Evolutionary conservation across 2,888 invertebrate species (phyloP), one percentile per base, ranked within the genome.

Genomic region (Lottia scabra): DNA sequence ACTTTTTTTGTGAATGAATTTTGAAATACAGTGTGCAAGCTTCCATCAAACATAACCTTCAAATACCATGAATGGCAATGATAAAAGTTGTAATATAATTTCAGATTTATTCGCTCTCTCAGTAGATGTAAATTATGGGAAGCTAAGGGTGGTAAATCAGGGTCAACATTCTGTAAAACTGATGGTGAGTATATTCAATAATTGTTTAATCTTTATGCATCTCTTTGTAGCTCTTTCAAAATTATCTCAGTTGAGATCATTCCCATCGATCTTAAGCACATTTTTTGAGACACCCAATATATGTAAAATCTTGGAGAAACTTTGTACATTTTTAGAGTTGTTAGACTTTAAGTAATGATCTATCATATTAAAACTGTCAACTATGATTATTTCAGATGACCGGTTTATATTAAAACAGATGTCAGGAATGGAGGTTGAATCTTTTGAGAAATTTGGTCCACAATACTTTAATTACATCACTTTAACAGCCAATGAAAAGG

Each of bases 101-200:
- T n/a, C 78, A 89, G 89, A 71, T 89, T 81, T 72, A 87, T 90
- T 67, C 80, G 87, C 1, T 89, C 89, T 6, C 74, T 90, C 43
- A 85, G 88, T 66, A 78, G 87, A 26, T 90, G 89, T 78, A 84
- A 86, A 73, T 81, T 85, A 15, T 90, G 89, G 89, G 84, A 86
- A 65, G 97, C 99, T 0, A 92, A 94, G 78, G 99, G 99, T 5
- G 99, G 99, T 45, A 99, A 99, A 90, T 98, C 98, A 0, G 99
- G 99, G 0, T 98, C 97, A 10, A 93, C 94, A 45, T 99, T 99
- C 91, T 95, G 96, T 87, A 98, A 98, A 91, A 98, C 97, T 56
- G 92, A 93, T 89, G 96, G 90, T 91, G 80, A 78, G 82, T 70
- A 65, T 56, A 56, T 23, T n/a, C n/a, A n/a, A n/a, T n/a, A n/a